These are phyloP conservation scores for Tipula unca DNA, from an alignment of 2,888 invertebrate species.

Conservation along the genomic window DNA sequence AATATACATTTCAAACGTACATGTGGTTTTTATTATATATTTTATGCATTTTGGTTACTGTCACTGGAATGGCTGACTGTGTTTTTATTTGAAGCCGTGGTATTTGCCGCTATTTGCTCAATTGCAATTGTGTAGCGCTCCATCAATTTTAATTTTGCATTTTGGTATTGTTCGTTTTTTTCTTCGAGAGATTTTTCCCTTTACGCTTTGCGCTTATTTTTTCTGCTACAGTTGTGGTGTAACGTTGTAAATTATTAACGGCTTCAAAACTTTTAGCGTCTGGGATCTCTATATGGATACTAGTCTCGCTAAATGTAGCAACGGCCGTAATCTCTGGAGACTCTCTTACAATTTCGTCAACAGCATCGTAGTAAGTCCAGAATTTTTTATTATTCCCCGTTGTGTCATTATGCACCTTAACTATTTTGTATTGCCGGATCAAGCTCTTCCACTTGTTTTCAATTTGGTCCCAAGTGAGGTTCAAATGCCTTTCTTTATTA, in stretches of 20 bases:
- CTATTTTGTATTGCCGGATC: too few relatives aligned
- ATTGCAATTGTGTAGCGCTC: background rate
- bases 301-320: too few relatives aligned
- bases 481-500: too few relatives aligned
- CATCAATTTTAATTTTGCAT: background rate
- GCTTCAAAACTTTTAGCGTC: background rate
- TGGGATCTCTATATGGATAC: background rate
- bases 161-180: background rate
- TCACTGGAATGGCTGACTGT: background rate
- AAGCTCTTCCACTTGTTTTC: too few relatives aligned
- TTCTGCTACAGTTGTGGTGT: background rate
- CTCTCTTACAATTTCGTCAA: background rate
- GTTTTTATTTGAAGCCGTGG: background rate
- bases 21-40: background rate
- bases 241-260: background rate
- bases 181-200: background rate
- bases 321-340: background rate
- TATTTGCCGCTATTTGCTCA: background rate
- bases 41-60: background rate
- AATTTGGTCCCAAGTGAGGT: too few relatives aligned
- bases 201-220: background rate
- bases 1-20: background rate
- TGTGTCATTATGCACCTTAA: too few relatives aligned
- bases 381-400: background rate
- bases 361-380: background rate